Conservation (phyloP, 30 jellyfish, hydroid and myxozoan genomes). For the Sanderia malayensis region DNA sequence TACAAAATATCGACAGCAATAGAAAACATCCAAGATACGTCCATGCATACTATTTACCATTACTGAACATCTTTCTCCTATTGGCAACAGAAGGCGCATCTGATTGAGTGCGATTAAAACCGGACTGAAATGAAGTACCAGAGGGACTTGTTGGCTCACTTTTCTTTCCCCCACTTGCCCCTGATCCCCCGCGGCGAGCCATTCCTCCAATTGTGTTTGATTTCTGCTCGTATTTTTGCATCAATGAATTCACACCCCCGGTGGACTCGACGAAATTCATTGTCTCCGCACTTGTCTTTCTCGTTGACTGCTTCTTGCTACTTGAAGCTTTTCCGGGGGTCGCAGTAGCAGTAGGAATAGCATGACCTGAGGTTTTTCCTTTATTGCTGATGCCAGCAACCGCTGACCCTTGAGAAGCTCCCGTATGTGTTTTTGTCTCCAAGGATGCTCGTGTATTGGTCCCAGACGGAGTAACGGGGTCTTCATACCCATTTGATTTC, state of each 20-base stretch:
- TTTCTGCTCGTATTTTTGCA: slow-evolving; percentile 46
- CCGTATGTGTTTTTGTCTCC: not conserved
- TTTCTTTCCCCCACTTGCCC: too few relatives aligned
- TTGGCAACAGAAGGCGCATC: slow-evolving; percentile 35
- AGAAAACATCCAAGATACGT: slow-evolving; percentile 3
- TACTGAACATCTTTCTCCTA: slow-evolving; percentile 40
- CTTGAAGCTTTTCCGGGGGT: slow-evolving; percentile 9
- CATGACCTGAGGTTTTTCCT: not conserved
- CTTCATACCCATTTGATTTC: slow-evolving; percentile 12
- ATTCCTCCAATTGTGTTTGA: slow-evolving; percentile 26
- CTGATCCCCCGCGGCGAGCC: slow-evolving; percentile 48
- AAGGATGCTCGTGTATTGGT: too few relatives aligned
- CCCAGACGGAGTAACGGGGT: not conserved
- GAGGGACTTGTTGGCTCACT: slow-evolving; percentile 2
- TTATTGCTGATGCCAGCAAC: not conserved
- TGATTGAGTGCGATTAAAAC: slow-evolving; percentile 6
- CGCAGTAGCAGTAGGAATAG: not conserved
- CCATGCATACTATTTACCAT: not conserved
- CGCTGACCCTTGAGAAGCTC: not conserved
- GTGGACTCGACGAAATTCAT: slow-evolving; percentile 28
- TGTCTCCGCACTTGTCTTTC: slow-evolving; percentile 6
- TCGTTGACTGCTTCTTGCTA: not conserved
- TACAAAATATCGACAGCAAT: too few relatives aligned
- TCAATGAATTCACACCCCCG: slow-evolving; percentile 50
- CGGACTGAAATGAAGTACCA: not conserved